These are phyloP conservation scores for Graphium colonna DNA, from an alignment of 2,888 invertebrate species.

Conservation along the genomic window DNA sequence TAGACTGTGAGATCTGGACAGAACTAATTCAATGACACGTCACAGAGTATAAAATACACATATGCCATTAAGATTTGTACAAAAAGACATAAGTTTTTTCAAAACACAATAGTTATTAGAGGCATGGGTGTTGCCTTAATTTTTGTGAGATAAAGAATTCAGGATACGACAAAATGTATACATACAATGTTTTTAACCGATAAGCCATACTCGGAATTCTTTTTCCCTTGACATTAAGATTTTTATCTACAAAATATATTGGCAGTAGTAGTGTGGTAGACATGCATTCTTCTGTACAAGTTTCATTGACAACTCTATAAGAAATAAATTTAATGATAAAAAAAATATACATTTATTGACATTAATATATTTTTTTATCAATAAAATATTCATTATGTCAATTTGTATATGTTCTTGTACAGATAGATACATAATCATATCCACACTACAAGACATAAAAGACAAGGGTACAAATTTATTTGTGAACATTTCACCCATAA, in stretches of 20 bases:
- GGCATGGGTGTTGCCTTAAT: too few relatives aligned
- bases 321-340: background rate
- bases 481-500: too few relatives aligned
- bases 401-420: background rate
- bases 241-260: background rate
- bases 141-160: constrained; percentile 4
- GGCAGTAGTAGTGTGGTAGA: background rate
- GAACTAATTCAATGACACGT: too few relatives aligned
- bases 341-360: background rate
- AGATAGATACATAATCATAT: too few relatives aligned
- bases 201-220: background rate
- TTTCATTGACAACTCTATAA: background rate
- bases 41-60: background rate
- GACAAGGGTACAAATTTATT: too few relatives aligned
- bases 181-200: background rate
- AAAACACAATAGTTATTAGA: background rate
- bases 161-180: background rate
- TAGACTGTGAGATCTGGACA: constrained; percentile 16
- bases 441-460: too few relatives aligned
- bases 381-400: constrained; percentile 1
- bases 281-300: background rate
- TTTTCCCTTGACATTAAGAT: constrained; percentile 2
- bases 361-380: constrained; percentile 2
- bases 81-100: background rate
- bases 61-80: background rate